Percentiles rank a stretch among this genome's conserved stretches.
phyloP scores from a whole-genome alignment of 2,888 invertebrate species.

The Lymantria monacha region DNA sequence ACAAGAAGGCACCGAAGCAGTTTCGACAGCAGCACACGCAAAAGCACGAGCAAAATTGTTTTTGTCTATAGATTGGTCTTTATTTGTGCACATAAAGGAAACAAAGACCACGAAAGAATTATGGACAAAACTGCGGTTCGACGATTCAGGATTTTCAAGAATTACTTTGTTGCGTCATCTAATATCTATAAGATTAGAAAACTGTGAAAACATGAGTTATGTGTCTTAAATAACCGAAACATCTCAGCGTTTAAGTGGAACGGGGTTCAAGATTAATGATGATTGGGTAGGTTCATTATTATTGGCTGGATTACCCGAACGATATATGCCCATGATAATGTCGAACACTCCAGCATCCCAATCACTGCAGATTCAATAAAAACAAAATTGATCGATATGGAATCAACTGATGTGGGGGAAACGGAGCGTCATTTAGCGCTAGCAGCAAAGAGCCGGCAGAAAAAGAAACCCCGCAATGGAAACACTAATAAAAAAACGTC shows the following conservation, averaged over 20 bases:
- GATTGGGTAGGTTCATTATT: no score
- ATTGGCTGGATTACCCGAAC: no score
- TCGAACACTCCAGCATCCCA: constrained; percentile 21
- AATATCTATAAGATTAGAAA: background rate
- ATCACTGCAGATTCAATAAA: constrained; percentile 13
- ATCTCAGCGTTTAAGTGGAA: no score
- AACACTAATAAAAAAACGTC: constrained; percentile 1
- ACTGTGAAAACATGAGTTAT: constrained; percentile 9
- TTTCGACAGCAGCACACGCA: background rate
- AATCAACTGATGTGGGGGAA: constrained; percentile 1
- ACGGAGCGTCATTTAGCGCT: background rate
- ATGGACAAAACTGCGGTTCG: background rate
- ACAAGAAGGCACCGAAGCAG: background rate
- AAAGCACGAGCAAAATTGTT: background rate
- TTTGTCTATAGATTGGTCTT: background rate
- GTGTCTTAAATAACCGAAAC: constrained; percentile 26
- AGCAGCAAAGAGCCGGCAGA: background rate
- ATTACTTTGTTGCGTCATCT: background rate
- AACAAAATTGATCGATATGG: constrained; percentile 1
- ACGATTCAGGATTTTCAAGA: constrained; percentile 1
- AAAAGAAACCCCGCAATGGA: constrained; percentile 3
- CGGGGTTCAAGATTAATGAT: no score
- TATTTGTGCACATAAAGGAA: constrained; percentile 1
- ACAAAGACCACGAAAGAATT: constrained; percentile 1
- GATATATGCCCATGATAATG: no score